phyloP scores from a whole-genome alignment of 2,888 invertebrate genomes.

The Caradrina kadenii region DNA sequence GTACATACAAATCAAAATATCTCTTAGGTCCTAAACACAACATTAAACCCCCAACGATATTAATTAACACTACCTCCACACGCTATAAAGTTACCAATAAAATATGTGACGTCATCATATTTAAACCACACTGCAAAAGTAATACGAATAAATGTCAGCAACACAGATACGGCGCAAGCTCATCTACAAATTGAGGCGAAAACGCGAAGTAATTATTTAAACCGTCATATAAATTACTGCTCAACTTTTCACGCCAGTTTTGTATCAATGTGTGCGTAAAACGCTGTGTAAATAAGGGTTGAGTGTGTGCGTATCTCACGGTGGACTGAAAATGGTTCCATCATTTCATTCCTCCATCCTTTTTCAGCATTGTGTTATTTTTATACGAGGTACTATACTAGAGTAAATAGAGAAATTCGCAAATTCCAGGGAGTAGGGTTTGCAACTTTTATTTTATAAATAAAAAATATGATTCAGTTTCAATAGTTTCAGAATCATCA shows the following conservation, averaged over 20 bases:
- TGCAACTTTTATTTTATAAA: not conserved
- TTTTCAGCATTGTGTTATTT: conserved; percentile 87
- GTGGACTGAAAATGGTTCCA: conserved; percentile 88
- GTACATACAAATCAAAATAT: not conserved
- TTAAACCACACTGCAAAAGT: conserved; percentile 74
- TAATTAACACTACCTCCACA: conserved; percentile 51
- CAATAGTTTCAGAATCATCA: not conserved
- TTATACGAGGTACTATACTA: conserved; percentile 68
- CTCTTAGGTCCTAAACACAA: conserved; percentile 3
- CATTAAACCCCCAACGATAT: conserved; percentile 29
- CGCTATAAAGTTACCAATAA: conserved; percentile 60
- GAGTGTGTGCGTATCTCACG: conserved; percentile 76
- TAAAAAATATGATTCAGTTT: no score
- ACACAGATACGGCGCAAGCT: conserved; percentile 79
- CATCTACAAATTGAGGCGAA: conserved; percentile 90
- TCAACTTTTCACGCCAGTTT: conserved; percentile 87
- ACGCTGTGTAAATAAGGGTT: conserved; percentile 63
- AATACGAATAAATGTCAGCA: conserved; percentile 82
- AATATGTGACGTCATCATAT: conserved; percentile 69
- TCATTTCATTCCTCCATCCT: conserved; percentile 88
- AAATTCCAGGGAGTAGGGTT: conserved; percentile 4
- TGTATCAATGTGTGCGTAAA: conserved; percentile 74
- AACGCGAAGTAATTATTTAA: conserved; percentile 90
- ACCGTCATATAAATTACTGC: conserved; percentile 90
- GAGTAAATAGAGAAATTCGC: conserved; percentile 67